Evolutionary conservation across 1,140 invertebrate species (phyloP), one percentile per base, ranked within the genome.

Genomic region (Drosophila albomicans): DNA sequence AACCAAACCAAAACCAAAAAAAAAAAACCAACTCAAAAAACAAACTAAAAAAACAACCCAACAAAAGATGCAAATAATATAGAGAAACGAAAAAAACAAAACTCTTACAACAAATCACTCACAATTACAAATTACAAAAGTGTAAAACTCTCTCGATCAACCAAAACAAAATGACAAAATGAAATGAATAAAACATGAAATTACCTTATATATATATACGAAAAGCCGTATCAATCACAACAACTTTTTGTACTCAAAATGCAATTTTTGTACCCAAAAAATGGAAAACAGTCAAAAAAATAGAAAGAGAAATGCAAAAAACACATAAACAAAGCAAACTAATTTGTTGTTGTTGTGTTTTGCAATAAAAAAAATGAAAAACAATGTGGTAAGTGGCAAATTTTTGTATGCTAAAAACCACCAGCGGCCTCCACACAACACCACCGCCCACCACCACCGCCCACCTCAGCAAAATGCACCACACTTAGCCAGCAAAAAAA

Each of bases 321-420:
- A 57, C 20, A 48, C 45, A 41, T 28, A 13, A 59, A 61, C 52
- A 86, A 57, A 49, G 54, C 58, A 65, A 68, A 56, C 67, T 67
- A 20, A 59, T 75, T 75, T 75, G 72, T 70, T 78, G 72, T 78
- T 77, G 67, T 75, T 72, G 68, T 71, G 52, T 63, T 69, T 54
- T 56, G 64, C 64, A 32, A 71, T 68, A 70, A 45, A 20, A 45
- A 20, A 75, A 73, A 72, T 38, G 11, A 10, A 35, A 56, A 45
- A 57, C 73, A 75, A 58, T 49, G 79, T 90, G 85, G 85, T 89
- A 89, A 89, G 85, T 89, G 85, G 78, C 78, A 72, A 86, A 76
- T 77, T 90, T 86, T 84, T 81, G 68, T 81, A 72, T 65, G 74
- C 59, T 72, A 70, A 70, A 56, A 58, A 43, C 68, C 68, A 68